Base-by-base conservation (phyloP, 2,888 invertebrate species). In the Diadegma fenestrale region DNA sequence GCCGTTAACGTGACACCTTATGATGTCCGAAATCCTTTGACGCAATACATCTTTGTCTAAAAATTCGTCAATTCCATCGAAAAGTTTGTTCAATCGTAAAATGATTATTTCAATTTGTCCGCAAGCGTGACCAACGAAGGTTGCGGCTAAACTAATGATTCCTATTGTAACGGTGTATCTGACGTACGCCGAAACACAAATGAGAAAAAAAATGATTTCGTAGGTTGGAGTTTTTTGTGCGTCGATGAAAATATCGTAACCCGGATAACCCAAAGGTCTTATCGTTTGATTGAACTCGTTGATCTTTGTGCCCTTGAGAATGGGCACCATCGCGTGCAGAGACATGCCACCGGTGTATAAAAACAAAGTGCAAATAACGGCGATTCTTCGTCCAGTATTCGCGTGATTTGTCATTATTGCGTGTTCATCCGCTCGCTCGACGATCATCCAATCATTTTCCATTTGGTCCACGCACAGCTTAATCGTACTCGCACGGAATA, bases 361-460 rank as follows among this genome's bases (percentile, higher is more conserved):
- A 43, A 87, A 90, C 1, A 88, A 14, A 5, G 88, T 89, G 78
- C 89, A 89, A 0, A 87, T 19, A 2, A 78, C 17, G 2, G 87
- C 88, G 0, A 88, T 68, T 19, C 76, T 79, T 8, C 79, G 84
- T 1, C 87, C 86, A 2, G 77, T 68, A n/a, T 54, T 73, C 8
- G 72, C 76, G 72, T 84, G 86, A 69, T 54, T 84, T 12, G 58
- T 80, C 87, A 88, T 84, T 4, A 78, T 84, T 1, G 64, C 45
- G 0, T 75, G 77, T 12, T 85, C 83, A 12, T 77, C 48, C 3
- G 69, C 54, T 4, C 85, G 69, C n/a, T 77, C 76, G 8, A 89
- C 76, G 4, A 80, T 82, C 37, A 45, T 88, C 91, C 91, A 92
- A 61, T 92, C 92, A 0, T 76, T 45, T 48, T 91, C 88, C 37